These are phyloP conservation scores for Campopleginae sp. DNA, from an alignment of 2,888 invertebrate species.

Conservation along the genomic window DNA sequence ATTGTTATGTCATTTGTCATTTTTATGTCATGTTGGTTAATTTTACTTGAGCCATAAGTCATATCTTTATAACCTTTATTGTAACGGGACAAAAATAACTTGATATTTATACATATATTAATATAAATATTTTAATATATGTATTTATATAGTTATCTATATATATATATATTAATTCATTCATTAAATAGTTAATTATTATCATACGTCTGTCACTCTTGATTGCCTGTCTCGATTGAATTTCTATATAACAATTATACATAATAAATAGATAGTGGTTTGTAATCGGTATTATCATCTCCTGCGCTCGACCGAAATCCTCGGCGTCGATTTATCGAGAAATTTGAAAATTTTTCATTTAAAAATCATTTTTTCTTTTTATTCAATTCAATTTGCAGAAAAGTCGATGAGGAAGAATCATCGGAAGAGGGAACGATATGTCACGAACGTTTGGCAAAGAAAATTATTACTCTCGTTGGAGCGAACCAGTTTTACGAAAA, in stretches of 20 bases:
- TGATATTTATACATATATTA: slow-evolving; percentile 50
- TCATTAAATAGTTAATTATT: slow-evolving; percentile 57
- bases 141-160: neutral
- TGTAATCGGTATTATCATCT: slow-evolving; percentile 66
- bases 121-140: neutral
- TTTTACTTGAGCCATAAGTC: slow-evolving; percentile 79
- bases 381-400: no score
- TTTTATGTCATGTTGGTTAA: slow-evolving; percentile 82
- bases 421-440: slow-evolving; percentile 62
- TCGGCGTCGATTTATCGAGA: neutral
- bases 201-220: slow-evolving; percentile 70
- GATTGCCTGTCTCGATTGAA: slow-evolving; percentile 74
- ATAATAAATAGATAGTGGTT: slow-evolving; percentile 77
- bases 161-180: slow-evolving; percentile 11
- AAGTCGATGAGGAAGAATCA: slow-evolving; percentile 32
- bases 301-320: neutral
- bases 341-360: neutral
- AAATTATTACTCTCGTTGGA: slow-evolving; percentile 69
- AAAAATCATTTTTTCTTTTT: no score
- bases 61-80: slow-evolving; percentile 78
- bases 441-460: slow-evolving; percentile 61
- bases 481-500: slow-evolving; percentile 68
- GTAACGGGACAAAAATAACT: slow-evolving; percentile 68
- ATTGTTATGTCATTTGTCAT: slow-evolving; percentile 82
- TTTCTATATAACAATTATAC: slow-evolving; percentile 72